Evolutionary conservation across 2,888 invertebrate species (phyloP), one percentile per base, ranked within the genome.

Genomic region (Sepiola atlantica): DNA sequence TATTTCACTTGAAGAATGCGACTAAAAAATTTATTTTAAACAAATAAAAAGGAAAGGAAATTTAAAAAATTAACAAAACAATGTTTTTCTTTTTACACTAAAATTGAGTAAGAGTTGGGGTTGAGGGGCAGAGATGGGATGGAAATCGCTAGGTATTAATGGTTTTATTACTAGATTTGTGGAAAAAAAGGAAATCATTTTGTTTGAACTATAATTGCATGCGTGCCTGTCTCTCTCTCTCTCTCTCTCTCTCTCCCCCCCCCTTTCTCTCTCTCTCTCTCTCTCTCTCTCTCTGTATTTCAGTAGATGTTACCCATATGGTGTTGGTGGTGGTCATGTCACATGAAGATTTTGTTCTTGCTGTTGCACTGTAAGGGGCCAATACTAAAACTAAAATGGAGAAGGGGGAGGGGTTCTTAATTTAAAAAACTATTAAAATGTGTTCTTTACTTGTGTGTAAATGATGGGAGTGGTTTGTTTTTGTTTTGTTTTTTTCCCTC

Each of bases 361-460:
- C 24, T 61, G 61, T 77, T 77, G 77, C 77, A 77, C 77, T 14
- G 32, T 45, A 45, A 45, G 77, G 77, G 4, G 32, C 3, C 14
- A 77, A n/a, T n/a, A 2, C 32, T 77, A 18, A 77, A 77, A 77
- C 14, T 16, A n/a, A n/a, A 77, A 77, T 28, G 14, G 24, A 28
- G 10, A 77, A 28, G n/a, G 45, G 45, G 45, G 8, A 45, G 45
- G 45, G 45, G 45, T 2, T 8, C 2, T 45, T 77, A 14, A 77
- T 77, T 77, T n/a, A 24, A 61, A 61, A 3, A 45, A 24, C 28
- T 24, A 24, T 77, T 1, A 61, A 28, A 61, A 61, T 8, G n/a
- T 77, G 77, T 77, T 77, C 28, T 77, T n/a, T n/a, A n/a, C n/a
- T 77, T 77, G 77, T n/a, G n/a, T n/a, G 77, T 77, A 77, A 77